Percentiles rank a stretch among this genome's conserved stretches.
phyloP scores from a whole-genome alignment of 2,113 vertebrate species.

The Saguinus midas region DNA sequence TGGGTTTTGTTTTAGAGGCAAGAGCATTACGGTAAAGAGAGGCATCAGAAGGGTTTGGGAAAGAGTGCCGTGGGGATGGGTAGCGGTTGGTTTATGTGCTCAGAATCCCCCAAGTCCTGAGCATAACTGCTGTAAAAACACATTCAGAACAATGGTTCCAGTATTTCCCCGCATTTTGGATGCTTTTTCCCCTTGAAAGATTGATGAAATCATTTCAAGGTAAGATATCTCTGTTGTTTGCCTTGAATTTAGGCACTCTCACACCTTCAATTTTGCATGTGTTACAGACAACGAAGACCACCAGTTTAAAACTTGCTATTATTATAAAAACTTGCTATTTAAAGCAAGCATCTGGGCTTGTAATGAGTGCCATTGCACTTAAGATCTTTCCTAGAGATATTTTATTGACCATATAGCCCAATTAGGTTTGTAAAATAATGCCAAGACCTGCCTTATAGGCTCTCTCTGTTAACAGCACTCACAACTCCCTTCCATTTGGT shows the following conservation, averaged over 20 bases:
- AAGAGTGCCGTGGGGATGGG: background rate
- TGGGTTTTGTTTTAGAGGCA: background rate
- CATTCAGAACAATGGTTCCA: background rate
- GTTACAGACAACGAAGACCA: conserved; percentile 1
- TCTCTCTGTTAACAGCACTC: conserved; percentile 61
- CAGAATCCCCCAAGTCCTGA: background rate
- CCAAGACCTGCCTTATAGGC: conserved; percentile 51
- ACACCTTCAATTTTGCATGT: background rate
- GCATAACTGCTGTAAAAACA: background rate
- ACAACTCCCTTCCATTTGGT: conserved; percentile 25
- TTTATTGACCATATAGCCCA: conserved; percentile 63
- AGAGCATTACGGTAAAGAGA: background rate
- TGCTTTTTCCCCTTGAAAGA: background rate
- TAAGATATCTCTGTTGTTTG: conserved; percentile 41
- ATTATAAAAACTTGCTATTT: conserved; percentile 64
- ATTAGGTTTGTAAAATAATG: conserved; percentile 70
- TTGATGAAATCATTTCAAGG: conserved; percentile 2
- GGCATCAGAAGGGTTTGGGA: background rate
- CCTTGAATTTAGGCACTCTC: background rate
- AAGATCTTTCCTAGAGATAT: conserved; percentile 63
- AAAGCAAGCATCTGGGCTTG: conserved; percentile 57
- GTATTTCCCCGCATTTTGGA: background rate
- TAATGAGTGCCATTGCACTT: conserved; percentile 65
- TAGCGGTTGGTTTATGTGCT: background rate
- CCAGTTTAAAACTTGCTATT: conserved; percentile 49